Percentiles rank a stretch among this genome's conserved stretches.
These are phyloP conservation scores for Lutjanus campechanus DNA, from an alignment of 2,797 vertebrate species.

Conservation along the genomic window DNA sequence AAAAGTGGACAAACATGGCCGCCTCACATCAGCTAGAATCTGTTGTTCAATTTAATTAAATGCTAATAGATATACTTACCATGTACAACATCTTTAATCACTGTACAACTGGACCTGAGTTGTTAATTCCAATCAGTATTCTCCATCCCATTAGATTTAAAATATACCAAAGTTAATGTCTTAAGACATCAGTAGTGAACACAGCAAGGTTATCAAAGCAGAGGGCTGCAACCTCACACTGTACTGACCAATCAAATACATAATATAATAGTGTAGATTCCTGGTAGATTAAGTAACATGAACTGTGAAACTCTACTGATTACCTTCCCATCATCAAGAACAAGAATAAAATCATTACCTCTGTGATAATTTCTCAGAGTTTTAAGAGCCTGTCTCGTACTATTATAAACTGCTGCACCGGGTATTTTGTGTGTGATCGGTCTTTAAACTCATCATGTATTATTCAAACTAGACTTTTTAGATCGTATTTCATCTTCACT, in stretches of 20 bases:
- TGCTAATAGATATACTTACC: neutral
- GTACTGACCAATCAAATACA: slow-evolving; percentile 10
- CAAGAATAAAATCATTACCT: neutral
- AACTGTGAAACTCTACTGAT: neutral
- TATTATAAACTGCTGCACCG: neutral
- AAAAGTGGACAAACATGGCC: slow-evolving; percentile 5
- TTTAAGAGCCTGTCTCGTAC: neutral
- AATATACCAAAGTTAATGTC: slow-evolving; percentile 12
- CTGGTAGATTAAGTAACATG: slow-evolving; percentile 3
- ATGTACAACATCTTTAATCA: neutral
- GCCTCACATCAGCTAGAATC: slow-evolving; percentile 17
- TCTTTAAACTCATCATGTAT: neutral
- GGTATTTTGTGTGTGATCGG: neutral
- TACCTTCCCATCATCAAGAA: neutral
- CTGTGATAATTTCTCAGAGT: neutral
- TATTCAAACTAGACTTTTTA: slow-evolving; percentile 13
- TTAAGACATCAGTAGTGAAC: slow-evolving; percentile 16
- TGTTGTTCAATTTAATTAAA: neutral
- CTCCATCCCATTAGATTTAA: neutral
- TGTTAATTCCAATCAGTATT: neutral
- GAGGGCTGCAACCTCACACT: slow-evolving; percentile 11
- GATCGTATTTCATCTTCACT: slow-evolving; percentile 1
- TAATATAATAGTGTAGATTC: slow-evolving; percentile 6
- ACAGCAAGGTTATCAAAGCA: slow-evolving; percentile 5
- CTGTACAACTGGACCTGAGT: neutral